Base-by-base conservation (phyloP, 1,140 invertebrate genomes). In the Antheraea pernyi region DNA sequence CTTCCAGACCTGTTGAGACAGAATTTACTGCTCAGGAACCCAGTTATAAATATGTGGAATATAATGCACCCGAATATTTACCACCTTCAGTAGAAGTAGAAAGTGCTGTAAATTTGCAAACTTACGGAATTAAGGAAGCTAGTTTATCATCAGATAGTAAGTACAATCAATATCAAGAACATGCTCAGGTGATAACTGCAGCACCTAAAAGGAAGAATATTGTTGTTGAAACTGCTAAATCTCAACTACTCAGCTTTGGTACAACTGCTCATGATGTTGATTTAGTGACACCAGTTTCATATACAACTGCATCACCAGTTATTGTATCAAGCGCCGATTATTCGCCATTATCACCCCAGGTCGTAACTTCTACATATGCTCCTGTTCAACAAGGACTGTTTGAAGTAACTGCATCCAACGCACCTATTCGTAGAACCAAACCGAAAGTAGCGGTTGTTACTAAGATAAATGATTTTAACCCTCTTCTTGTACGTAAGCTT, bases 401-500 rank as follows among this genome's bases (percentile, higher is more conserved):
- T 36, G 88, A 92, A 72, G 85, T 91, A 1, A 84, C 85, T 19
- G 79, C 86, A 19, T 65, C 77, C 7, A 65, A 76, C 8, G 63
- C 71, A 10, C 87, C 86, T 59, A 63, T 83, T 19, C 78, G 81
- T 59, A 89, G 86, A 73, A 81, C 77, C 3, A 93, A 92, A 74
- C 91, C 90, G 5, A 93, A 92, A 72, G 91, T 93, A 48, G 94
- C 94, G 37, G 92, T 95, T 10, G 94, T 95, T 3, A 94, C 95
- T 0, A 94, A 95, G 79, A 93, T 94, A 61, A 95, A 95, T 67
- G 95, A 95, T 74, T 93, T 95, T 53, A 95, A 95, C 84, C 95
- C 96, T 0, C 85, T 96, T 13, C 87, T 96, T 11, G 91, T 96
- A 0, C 93, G 94, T 46, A 96, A 96, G 89, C 85, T 96, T 11